These are phyloP conservation scores for Lophotis ruficrista DNA, from an alignment of 2,113 vertebrate species.

Conservation along the genomic window DNA sequence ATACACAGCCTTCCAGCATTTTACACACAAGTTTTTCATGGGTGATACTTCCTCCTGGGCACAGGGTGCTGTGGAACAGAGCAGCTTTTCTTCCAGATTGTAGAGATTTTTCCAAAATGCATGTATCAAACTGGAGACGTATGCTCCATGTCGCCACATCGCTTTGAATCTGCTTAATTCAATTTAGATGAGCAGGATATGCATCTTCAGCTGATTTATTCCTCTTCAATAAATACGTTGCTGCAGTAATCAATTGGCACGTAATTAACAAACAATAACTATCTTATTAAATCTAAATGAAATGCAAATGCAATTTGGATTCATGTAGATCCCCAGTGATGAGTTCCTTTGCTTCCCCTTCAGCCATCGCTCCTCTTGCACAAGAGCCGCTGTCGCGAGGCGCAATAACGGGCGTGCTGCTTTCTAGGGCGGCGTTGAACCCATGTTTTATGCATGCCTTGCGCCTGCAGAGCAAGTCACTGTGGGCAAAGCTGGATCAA, in stretches of 20 bases:
- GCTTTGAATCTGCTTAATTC: slow-evolving; percentile 1
- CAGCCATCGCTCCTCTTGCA: neutral
- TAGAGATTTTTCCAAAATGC: neutral
- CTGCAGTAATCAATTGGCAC: slow-evolving; percentile 40
- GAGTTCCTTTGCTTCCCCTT: neutral
- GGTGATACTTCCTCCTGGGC: neutral
- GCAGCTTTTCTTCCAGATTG: neutral
- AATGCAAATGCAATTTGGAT: neutral
- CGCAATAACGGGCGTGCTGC: neutral
- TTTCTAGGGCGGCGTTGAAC: neutral
- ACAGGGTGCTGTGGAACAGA: neutral
- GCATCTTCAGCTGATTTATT: slow-evolving; percentile 27
- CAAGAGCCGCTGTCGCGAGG: neutral
- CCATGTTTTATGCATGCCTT: neutral
- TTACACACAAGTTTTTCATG: neutral
- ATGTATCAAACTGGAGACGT: neutral
- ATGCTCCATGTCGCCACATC: neutral
- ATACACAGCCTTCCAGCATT: neutral
- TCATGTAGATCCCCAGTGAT: neutral
- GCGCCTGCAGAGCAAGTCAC: neutral
- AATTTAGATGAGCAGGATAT: neutral
- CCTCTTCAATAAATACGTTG: slow-evolving; percentile 53
- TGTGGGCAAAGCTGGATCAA: neutral
- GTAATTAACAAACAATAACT: slow-evolving; percentile 43
- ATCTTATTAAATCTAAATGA: slow-evolving; percentile 35